These are phyloP conservation scores for Pollenia labialis DNA, from an alignment of 2,888 invertebrate species.

Conservation along the genomic window DNA sequence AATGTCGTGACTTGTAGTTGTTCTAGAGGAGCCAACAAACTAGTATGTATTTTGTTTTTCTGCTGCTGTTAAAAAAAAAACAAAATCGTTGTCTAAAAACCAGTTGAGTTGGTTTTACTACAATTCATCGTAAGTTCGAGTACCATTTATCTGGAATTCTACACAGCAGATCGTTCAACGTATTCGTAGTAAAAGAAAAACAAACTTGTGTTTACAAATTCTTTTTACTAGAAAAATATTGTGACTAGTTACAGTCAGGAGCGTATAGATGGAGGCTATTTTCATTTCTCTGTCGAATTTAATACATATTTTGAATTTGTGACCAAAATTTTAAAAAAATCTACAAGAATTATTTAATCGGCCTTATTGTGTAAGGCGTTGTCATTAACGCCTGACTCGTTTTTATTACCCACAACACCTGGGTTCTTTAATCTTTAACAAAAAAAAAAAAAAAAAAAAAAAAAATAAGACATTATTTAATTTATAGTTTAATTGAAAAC, in stretches of 20 bases:
- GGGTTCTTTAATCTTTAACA: too few species aligned
- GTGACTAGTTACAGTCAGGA: slow-evolving; percentile 1
- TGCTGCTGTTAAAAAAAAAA: slow-evolving; percentile 14
- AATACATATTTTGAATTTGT: too few species aligned
- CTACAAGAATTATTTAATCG: too few species aligned
- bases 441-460: too few species aligned
- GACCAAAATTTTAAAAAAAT: too few species aligned
- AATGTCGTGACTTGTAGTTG: slow-evolving; percentile 68
- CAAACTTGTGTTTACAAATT: slow-evolving; percentile 54
- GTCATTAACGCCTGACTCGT: too few species aligned
- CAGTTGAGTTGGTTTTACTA: slow-evolving; percentile 66
- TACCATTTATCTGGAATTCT: slow-evolving; percentile 42
- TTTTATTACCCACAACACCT: too few species aligned
- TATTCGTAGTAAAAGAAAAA: slow-evolving; percentile 48
- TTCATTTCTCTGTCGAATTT: too few species aligned
- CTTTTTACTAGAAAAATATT: slow-evolving; percentile 41
- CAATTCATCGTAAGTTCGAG: slow-evolving; percentile 34
- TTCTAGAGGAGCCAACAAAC: slow-evolving; percentile 9
- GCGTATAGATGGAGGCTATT: neutral
- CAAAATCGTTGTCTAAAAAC: slow-evolving; percentile 54
- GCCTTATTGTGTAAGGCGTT: too few species aligned
- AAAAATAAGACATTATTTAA: too few species aligned
- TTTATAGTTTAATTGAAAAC: too few species aligned
- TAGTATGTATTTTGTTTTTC: slow-evolving; percentile 13
- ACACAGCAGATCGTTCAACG: slow-evolving; percentile 39